Evolutionary conservation across 1,140 invertebrate genomes (phyloP).

Genomic region (Drosophila dunni): DNA sequence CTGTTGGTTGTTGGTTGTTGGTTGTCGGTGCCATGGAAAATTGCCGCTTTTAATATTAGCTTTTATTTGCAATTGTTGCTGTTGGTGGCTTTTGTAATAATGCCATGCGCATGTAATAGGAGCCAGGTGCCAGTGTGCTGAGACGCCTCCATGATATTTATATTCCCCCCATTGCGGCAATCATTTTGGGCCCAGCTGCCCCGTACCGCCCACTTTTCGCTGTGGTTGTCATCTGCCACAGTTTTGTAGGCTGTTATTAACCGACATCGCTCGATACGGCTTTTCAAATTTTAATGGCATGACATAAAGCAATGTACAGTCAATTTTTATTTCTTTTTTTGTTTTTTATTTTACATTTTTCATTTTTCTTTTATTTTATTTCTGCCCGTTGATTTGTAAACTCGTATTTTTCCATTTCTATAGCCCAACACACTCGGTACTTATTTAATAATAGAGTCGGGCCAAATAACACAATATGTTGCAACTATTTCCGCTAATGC

Average conservation of each 20-base stretch:
- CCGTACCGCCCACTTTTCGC: not conserved
- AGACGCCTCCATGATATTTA: constrained; percentile 72
- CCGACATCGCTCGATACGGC: constrained; percentile 70
- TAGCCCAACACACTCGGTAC: not conserved
- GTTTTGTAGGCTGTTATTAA: constrained; percentile 80
- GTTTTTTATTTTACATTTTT: not conserved
- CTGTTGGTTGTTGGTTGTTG: constrained; percentile 32
- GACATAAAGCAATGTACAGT: constrained; percentile 61
- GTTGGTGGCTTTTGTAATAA: constrained; percentile 72
- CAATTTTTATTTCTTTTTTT: constrained; percentile 26
- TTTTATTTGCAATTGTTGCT: constrained; percentile 78
- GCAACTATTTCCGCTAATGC: constrained; percentile 34
- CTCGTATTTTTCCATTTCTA: constrained; percentile 12
- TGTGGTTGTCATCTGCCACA: constrained; percentile 74
- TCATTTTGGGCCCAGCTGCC: constrained; percentile 50
- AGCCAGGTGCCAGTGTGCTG: constrained; percentile 78
- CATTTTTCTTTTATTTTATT: constrained; percentile 27
- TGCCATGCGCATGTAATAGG: constrained; percentile 80
- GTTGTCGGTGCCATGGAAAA: constrained; percentile 69
- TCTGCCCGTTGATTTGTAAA: constrained; percentile 8
- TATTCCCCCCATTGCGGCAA: constrained; percentile 62
- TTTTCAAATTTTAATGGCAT: constrained; percentile 72
- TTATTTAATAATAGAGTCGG: constrained; percentile 26
- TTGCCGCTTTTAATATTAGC: constrained; percentile 82
- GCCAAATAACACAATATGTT: constrained; percentile 15